Evolutionary conservation across 2,113 vertebrate genomes (phyloP).

Genomic region (Ptychochromis oligacanthus): DNA sequence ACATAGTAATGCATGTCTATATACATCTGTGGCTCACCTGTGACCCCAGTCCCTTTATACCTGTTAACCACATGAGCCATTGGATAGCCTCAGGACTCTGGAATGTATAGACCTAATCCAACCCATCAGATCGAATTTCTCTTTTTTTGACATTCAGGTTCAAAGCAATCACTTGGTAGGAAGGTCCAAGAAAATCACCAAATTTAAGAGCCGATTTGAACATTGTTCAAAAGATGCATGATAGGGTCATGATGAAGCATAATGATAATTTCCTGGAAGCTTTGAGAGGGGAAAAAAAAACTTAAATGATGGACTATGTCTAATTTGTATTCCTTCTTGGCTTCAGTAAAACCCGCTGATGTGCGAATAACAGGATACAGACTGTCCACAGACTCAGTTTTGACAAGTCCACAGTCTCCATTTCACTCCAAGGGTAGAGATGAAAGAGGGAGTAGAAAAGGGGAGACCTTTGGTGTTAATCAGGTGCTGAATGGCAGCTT

Average conservation of each 20-base stretch:
- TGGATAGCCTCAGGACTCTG: constrained; percentile 36
- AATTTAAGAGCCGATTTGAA: constrained; percentile 49
- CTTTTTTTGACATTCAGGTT: constrained; percentile 49
- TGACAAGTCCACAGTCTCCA: constrained; percentile 65
- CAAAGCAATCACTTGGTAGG: constrained; percentile 43
- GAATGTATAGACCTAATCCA: constrained; percentile 30
- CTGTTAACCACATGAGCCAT: constrained; percentile 57
- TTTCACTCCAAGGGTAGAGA: constrained; percentile 60
- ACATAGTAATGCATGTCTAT: constrained; percentile 25
- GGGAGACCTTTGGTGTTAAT: constrained; percentile 68
- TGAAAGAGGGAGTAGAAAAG: constrained; percentile 60
- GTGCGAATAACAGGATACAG: constrained; percentile 67
- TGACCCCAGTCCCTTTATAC: constrained; percentile 44
- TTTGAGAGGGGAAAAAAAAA: neutral
- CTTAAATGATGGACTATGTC: neutral
- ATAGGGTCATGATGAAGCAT: constrained; percentile 30
- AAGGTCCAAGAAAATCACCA: constrained; percentile 33
- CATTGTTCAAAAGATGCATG: constrained; percentile 27
- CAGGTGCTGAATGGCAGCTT: constrained; percentile 70
- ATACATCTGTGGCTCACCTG: constrained; percentile 61
- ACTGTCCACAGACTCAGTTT: constrained; percentile 50
- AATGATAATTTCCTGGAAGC: constrained; percentile 37
- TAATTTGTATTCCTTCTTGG: constrained; percentile 52
- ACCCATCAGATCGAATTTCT: constrained; percentile 58
- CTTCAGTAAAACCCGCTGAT: constrained; percentile 53